A percentile compares a stretch with the other conserved stretches of the same genome.
These are phyloP conservation scores for Yoshiicerus persimilis DNA, from an alignment of 1,140 invertebrate species.

Conservation along the genomic window DNA sequence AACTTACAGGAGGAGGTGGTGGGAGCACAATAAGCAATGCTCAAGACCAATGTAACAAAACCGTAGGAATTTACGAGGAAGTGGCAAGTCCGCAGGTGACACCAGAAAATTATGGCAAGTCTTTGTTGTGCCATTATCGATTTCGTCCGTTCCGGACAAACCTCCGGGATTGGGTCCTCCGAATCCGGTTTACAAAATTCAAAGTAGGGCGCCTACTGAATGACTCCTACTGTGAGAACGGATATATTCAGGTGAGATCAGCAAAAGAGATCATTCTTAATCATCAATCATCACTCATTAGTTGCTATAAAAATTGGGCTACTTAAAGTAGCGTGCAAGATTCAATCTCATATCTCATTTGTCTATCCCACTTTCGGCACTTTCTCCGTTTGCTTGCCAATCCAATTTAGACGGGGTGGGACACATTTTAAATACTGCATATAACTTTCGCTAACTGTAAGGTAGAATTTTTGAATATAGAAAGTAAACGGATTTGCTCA, in stretches of 20 bases:
- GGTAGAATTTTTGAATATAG: no score
- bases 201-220: slow-evolving; percentile 84
- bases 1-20: neutral
- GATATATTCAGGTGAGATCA: slow-evolving; percentile 76
- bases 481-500: neutral
- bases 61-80: slow-evolving; percentile 87
- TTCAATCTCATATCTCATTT: neutral
- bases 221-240: slow-evolving; percentile 79
- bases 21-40: neutral
- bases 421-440: no score
- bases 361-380: neutral
- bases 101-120: slow-evolving; percentile 74
- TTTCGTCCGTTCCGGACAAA: slow-evolving; percentile 75
- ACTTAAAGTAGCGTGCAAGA: neutral
- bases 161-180: slow-evolving; percentile 82
- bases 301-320: neutral
- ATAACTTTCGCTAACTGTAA: no score
- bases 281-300: neutral
- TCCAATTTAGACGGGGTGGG: neutral
- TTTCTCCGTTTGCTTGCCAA: neutral
- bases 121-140: slow-evolving; percentile 83
- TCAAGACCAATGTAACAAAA: slow-evolving; percentile 82
- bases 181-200: slow-evolving; percentile 87
- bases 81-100: slow-evolving; percentile 82
- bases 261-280: neutral